Evolutionary conservation across 1,140 invertebrate species (phyloP).

Genomic region (Drosophila lacertosa): DNA sequence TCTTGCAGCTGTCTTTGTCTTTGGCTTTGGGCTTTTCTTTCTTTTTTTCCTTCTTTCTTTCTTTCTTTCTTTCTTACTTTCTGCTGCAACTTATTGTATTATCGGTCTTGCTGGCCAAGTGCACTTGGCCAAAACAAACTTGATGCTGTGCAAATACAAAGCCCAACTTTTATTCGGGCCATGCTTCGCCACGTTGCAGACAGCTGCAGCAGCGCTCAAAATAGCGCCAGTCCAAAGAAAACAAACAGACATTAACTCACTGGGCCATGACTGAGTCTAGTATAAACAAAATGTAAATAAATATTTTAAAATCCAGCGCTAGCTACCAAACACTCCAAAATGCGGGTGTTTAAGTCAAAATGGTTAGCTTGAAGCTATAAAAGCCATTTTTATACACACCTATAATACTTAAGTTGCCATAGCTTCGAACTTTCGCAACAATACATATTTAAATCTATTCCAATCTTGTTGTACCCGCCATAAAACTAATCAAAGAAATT

Average conservation of each 20-base stretch:
- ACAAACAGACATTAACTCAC: conserved; percentile 16
- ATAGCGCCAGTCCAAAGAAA: conserved; percentile 7
- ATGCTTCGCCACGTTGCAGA: conserved; percentile 2
- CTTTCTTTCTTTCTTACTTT: no score
- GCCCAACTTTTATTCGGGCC: conserved; percentile 20
- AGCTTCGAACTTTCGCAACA: no score
- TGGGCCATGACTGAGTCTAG: background rate
- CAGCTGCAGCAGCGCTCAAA: conserved; percentile 3
- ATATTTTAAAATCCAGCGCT: background rate
- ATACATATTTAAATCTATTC: no score
- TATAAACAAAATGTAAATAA: no score
- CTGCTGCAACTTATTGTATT: conserved; percentile 30
- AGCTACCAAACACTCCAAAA: no score
- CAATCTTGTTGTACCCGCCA: no score
- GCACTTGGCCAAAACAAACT: conserved; percentile 43
- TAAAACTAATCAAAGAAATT: no score
- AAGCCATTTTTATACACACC: no score
- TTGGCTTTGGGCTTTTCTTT: background rate
- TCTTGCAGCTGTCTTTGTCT: background rate
- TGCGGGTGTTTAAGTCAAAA: no score
- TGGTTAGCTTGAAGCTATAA: no score
- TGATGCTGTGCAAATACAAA: conserved; percentile 19
- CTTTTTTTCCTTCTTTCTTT: no score
- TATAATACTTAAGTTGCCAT: no score
- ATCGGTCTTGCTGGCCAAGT: conserved; percentile 29